Evolutionary conservation across 2,797 vertebrate genomes (phyloP).

Genomic region (Spinus pinus): DNA sequence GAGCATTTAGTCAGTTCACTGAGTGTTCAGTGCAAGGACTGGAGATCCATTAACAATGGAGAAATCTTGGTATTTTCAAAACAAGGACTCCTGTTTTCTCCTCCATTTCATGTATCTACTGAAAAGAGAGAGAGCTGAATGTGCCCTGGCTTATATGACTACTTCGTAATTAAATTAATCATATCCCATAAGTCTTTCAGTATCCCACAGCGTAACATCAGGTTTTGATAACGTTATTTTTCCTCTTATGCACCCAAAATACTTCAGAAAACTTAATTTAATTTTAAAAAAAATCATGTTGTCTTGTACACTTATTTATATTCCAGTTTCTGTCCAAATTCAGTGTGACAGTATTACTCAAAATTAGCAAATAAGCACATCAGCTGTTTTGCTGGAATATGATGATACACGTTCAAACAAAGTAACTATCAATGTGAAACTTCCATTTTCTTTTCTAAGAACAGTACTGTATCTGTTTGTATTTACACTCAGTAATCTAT

Average conservation of each 20-base stretch:
- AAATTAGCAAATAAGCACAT: not conserved
- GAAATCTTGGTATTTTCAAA: not conserved
- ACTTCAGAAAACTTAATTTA: not conserved
- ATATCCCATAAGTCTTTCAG: not conserved
- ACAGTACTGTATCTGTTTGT: not conserved
- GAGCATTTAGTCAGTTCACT: not conserved
- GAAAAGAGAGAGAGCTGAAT: not conserved
- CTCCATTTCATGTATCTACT: not conserved
- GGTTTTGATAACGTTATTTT: not conserved
- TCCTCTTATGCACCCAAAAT: not conserved
- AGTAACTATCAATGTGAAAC: not conserved
- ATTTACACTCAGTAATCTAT: not conserved
- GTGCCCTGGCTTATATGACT: not conserved
- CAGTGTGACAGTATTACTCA: not conserved
- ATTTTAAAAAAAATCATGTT: not conserved
- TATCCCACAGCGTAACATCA: not conserved
- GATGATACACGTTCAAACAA: not conserved
- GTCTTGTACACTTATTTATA: not conserved
- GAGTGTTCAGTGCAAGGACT: not conserved
- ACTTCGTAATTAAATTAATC: not conserved
- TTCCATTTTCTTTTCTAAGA: not conserved
- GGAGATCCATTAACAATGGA: conserved; percentile 7
- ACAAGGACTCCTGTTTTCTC: conserved; percentile 20
- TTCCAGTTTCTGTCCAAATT: not conserved
- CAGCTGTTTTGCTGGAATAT: not conserved